Percentiles rank a stretch among this genome's conserved stretches.
phyloP scores from a whole-genome alignment of 1,140 invertebrate species.

The Zaprionus kolodkinae region DNA sequence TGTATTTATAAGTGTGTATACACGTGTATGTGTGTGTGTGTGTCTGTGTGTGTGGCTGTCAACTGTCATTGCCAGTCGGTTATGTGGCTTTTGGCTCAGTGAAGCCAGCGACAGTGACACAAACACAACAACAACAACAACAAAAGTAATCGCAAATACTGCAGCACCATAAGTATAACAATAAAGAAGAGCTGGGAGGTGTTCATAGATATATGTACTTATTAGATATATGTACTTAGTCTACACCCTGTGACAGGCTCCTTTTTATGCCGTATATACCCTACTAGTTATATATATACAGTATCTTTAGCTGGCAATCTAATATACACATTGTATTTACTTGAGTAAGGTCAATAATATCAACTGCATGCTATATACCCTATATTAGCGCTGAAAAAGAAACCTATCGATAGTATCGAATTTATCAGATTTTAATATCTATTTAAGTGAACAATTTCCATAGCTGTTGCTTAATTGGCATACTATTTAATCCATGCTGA shows the following conservation, averaged over 20 bases:
- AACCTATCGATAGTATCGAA: neutral
- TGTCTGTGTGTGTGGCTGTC: constrained; percentile 50
- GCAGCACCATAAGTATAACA: constrained; percentile 69
- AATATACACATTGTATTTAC: neutral
- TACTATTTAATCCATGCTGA: too few species aligned
- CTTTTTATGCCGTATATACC: neutral
- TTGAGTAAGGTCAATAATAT: neutral
- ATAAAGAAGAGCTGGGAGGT: constrained; percentile 29
- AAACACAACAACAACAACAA: constrained; percentile 45
- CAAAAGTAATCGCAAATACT: constrained; percentile 55
- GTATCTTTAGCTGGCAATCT: neutral
- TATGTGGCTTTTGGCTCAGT: constrained; percentile 73
- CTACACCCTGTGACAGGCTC: too few species aligned
- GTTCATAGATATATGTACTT: neutral
- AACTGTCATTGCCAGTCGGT: constrained; percentile 78
- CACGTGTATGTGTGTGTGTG: constrained; percentile 8
- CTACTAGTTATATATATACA: neutral
- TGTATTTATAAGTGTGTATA: constrained; percentile 23
- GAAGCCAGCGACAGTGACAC: constrained; percentile 10
- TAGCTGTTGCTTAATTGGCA: too few species aligned
- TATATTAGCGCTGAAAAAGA: too few species aligned
- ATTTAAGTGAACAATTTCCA: too few species aligned
- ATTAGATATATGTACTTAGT: too few species aligned
- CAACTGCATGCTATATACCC: neutral
- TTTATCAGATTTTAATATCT: too few species aligned